phyloP scores from a whole-genome alignment of 2,888 invertebrate genomes.

The Mayetiola destructor region DNA sequence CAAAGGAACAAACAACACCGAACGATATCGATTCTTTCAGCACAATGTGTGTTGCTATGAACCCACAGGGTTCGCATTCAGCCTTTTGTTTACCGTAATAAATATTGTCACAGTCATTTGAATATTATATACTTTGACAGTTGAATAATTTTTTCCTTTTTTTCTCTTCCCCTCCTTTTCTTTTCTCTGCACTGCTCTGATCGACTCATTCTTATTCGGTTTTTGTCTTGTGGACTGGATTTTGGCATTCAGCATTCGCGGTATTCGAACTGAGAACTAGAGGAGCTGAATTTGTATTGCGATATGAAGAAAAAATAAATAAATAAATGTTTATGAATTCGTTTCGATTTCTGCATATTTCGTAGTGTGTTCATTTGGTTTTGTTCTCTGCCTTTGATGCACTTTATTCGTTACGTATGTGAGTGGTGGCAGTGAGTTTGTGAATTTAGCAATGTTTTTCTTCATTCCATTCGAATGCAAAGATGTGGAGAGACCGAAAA shows the following conservation, averaged over 20 bases:
- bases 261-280: not conserved
- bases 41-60: constrained; percentile 1
- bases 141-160: not conserved
- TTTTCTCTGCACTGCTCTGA: not conserved
- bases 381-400: no score
- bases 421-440: no score
- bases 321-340: no score
- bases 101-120: constrained; percentile 10
- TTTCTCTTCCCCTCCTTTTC: not conserved
- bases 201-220: not conserved
- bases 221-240: not conserved
- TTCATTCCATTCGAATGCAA: no score
- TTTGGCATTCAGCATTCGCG: not conserved
- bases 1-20: no score
- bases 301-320: no score
- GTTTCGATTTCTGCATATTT: no score
- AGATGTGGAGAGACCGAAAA: no score
- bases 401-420: no score
- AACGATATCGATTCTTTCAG: not conserved
- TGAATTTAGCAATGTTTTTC: no score
- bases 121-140: constrained; percentile 12
- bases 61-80: constrained; percentile 8
- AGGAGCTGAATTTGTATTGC: no score
- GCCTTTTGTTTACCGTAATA: constrained; percentile 13
- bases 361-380: no score